These are phyloP conservation scores for Noctua janthe DNA, from an alignment of 2,888 invertebrate species.

Conservation along the genomic window DNA sequence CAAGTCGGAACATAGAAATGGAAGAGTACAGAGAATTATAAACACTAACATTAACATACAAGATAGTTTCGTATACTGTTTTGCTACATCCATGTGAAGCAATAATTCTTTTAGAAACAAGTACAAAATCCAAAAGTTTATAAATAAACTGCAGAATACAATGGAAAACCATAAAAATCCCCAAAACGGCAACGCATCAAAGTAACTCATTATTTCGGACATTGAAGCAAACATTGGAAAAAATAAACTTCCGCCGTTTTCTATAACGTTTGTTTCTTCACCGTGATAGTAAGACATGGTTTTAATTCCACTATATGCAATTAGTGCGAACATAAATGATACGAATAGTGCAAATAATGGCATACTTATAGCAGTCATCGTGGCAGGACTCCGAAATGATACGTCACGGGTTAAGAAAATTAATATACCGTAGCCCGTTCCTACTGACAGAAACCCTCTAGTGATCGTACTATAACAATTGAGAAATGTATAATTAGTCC, in stretches of 20 bases:
- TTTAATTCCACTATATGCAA: conserved; percentile 82
- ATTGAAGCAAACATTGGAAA: conserved; percentile 80
- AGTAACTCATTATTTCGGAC: conserved; percentile 82
- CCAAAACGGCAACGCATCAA: conserved; percentile 79
- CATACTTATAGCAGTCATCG: conserved; percentile 81
- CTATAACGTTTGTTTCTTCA: conserved; percentile 82
- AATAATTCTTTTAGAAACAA: conserved; percentile 77
- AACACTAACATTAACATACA: conserved; percentile 69
- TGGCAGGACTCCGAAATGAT: conserved; percentile 84
- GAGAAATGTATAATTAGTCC: conserved; percentile 2
- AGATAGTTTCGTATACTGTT: conserved; percentile 70
- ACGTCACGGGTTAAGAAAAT: conserved; percentile 78
- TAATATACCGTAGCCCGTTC: conserved; percentile 81
- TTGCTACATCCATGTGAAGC: conserved; percentile 63
- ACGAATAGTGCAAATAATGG: conserved; percentile 76
- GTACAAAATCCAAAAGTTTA: conserved; percentile 80
- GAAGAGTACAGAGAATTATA: conserved; percentile 75
- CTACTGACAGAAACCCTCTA: conserved; percentile 27
- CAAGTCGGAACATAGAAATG: conserved; percentile 83
- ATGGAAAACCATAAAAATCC: conserved; percentile 82
- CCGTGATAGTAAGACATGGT: conserved; percentile 86
- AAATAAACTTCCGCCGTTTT: conserved; percentile 76
- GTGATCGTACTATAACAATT: conserved; percentile 10
- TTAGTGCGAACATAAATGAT: conserved; percentile 74
- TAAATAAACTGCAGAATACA: conserved; percentile 76